Base-by-base conservation (phyloP, 64 coral and sea anemone species). In the Porites australiensis region DNA sequence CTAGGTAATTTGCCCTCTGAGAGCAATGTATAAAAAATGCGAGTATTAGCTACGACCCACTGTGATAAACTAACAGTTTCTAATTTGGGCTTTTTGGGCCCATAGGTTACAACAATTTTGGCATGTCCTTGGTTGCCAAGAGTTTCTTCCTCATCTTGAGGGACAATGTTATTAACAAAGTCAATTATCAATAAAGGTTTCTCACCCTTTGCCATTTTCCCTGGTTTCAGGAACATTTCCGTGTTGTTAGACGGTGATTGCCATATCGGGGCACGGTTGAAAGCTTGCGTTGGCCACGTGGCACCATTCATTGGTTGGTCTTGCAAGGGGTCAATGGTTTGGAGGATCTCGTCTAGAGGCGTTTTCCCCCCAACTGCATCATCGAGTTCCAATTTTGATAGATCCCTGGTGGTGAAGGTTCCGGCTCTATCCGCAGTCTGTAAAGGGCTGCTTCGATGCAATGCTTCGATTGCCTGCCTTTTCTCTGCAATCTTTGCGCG, bases 41-140 rank as follows among this genome's bases (percentile, higher is more conserved):
- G 18, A 14, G 90, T 92, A 23, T 74, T 92, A 6, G 77, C 89
- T 27, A 91, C 52, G 4, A 82, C 89, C 89, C 89, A 91, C 55
- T 82, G 77, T 8, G 63, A 11, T n/a, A 91, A 44, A 14, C 76
- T 91, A 43, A 92, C 68, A 2, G 19, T 73, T 16, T 86, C 90
- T 92, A 86, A 86, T 48, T 76, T 85, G 7, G 89, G 63, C 47
- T 90, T 90, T 73, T 82, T 90, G 16, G 89, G 89, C 5, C 77
- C 77, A 71, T 90, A 90, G 0, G 76, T 55, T 12, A 90, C 77
- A 22, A 82, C 75, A 16, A 93, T 75, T 27, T 79, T 75, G 3
- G 70, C 60, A 20, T 58, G 12, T 18, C 79, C 79, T 53, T 58
- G 64, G 2, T 27, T 68, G 44, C 44, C 46, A 27, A 92, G 43